A percentile compares a stretch with the other conserved stretches of the same genome.
These are phyloP conservation scores for Andrena minutula DNA, from an alignment of 2,888 invertebrate genomes.

Conservation along the genomic window DNA sequence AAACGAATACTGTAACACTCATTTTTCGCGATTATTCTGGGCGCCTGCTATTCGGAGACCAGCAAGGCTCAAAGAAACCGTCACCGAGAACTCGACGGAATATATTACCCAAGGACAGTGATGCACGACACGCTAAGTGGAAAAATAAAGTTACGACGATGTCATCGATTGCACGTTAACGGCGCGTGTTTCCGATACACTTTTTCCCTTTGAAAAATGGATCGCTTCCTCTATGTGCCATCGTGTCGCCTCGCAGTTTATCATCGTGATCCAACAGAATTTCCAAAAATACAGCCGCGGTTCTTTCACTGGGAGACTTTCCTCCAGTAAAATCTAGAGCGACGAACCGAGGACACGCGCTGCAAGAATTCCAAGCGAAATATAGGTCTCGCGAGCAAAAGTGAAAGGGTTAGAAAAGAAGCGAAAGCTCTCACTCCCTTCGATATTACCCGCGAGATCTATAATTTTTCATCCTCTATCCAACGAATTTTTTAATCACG, in stretches of 20 bases:
- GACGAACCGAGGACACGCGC: not conserved
- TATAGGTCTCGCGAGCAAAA: no score
- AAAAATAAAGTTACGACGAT: conserved; percentile 51
- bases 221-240: conserved; percentile 10
- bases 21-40: conserved; percentile 14
- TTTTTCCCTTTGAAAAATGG: conserved; percentile 47
- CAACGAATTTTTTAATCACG: no score
- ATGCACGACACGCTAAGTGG: conserved; percentile 52
- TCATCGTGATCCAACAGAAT: conserved; percentile 25
- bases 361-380: no score
- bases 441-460: no score
- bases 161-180: conserved; percentile 53
- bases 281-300: conserved; percentile 21
- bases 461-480: no score
- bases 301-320: not conserved
- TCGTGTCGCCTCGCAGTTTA: conserved; percentile 25
- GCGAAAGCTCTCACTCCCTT: no score
- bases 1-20: not conserved
- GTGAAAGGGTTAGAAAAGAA: no score
- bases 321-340: not conserved
- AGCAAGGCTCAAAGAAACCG: not conserved
- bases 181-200: conserved; percentile 40
- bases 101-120: conserved; percentile 45
- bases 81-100: conserved; percentile 29
- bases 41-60: not conserved